These are phyloP conservation scores for Formicarius rufipectus DNA, from an alignment of 2,113 vertebrate species.

Conservation along the genomic window DNA sequence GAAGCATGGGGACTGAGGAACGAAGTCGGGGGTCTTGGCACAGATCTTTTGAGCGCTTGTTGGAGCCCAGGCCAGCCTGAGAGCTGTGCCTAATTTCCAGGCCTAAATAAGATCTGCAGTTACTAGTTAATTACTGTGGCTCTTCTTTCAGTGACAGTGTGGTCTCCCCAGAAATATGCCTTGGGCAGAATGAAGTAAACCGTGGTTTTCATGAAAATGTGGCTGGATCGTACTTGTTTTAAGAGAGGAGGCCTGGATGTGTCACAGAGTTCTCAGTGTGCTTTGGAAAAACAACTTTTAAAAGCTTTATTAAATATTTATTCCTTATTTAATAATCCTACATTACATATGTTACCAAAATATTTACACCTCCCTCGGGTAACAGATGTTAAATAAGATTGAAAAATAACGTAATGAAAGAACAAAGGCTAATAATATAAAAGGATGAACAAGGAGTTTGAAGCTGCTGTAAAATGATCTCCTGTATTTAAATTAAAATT, in stretches of 20 bases:
- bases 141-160: fast-evolving
- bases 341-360: not conserved
- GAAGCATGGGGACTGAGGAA: not conserved
- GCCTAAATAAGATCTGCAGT: not conserved
- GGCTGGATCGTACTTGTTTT: not conserved
- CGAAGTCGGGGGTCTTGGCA: not conserved
- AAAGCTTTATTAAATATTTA: not conserved
- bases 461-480: not conserved
- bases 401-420: not conserved
- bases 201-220: not conserved
- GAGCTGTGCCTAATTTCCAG: not conserved
- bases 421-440: not conserved
- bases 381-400: not conserved
- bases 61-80: not conserved
- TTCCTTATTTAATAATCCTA: not conserved
- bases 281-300: not conserved
- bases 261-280: not conserved
- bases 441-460: not conserved
- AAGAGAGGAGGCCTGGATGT: not conserved
- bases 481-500: not conserved
- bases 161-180: not conserved
- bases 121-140: not conserved
- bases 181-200: not conserved
- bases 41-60: fast-evolving
- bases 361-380: not conserved